phyloP scores from a whole-genome alignment of 2,888 invertebrate genomes.

The Catocala fraxini region DNA sequence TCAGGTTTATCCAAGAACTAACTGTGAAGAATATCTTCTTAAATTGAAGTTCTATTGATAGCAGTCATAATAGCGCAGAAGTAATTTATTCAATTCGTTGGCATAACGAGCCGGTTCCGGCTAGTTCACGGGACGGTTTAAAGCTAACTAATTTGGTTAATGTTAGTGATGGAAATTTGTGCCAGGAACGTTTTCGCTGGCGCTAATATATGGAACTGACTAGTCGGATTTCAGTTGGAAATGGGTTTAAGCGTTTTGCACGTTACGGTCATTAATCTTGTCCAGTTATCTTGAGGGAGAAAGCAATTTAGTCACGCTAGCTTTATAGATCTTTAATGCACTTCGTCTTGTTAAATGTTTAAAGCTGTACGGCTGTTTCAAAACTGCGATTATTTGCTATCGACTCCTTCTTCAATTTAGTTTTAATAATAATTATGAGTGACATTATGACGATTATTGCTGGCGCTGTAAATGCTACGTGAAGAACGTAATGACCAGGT shows the following conservation, averaged over 20 bases:
- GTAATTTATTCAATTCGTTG: conserved; percentile 74
- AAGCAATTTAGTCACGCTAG: conserved; percentile 63
- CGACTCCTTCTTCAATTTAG: not conserved
- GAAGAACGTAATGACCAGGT: no score
- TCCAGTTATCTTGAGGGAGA: conserved; percentile 81
- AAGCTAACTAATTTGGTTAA: conserved; percentile 86
- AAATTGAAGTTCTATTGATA: conserved; percentile 45
- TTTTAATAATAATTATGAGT: no score
- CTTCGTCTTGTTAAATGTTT: conserved; percentile 39
- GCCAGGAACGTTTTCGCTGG: conserved; percentile 80
- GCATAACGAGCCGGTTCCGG: conserved; percentile 69
- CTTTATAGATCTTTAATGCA: conserved; percentile 58
- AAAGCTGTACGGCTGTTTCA: conserved; percentile 9
- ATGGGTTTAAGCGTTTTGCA: conserved; percentile 87
- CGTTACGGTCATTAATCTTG: conserved; percentile 86
- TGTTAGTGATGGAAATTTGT: conserved; percentile 85
- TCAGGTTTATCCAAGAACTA: conserved; percentile 4
- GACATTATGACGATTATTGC: no score
- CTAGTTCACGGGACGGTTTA: conserved; percentile 71
- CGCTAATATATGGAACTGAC: conserved; percentile 87
- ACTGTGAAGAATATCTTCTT: conserved; percentile 14
- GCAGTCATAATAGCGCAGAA: conserved; percentile 43
- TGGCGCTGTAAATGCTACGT: no score
- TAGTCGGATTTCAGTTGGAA: conserved; percentile 85
- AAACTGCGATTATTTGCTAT: not conserved